A percentile compares a stretch with the other conserved stretches of the same genome.
phyloP scores from a whole-genome alignment of 2,113 vertebrate species.

The Sinocyclocheilus anshuiensis region DNA sequence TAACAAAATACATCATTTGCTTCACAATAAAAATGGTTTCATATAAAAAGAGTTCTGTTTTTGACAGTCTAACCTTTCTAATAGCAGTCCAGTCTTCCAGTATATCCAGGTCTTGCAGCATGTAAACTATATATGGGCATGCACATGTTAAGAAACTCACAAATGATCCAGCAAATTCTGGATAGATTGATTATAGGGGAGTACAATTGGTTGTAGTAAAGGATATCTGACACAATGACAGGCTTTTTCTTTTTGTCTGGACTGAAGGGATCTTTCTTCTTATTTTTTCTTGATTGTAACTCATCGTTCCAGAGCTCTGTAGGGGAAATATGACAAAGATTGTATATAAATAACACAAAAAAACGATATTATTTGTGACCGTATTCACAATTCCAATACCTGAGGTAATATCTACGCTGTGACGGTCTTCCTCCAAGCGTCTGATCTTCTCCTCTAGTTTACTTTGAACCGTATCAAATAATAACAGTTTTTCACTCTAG shows the following conservation, averaged over 20 bases:
- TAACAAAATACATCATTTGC: too few relatives aligned
- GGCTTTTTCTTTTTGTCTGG: slow-evolving; percentile 90
- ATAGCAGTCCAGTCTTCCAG: too few relatives aligned
- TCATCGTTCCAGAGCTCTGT: slow-evolving; percentile 89
- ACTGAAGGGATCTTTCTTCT: slow-evolving; percentile 88
- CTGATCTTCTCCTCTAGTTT: slow-evolving; percentile 90
- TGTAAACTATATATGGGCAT: too few relatives aligned
- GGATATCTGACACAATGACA: slow-evolving; percentile 91
- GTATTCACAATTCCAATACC: slow-evolving; percentile 65
- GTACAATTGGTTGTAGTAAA: slow-evolving; percentile 59
- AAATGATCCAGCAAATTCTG: too few relatives aligned
- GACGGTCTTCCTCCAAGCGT: slow-evolving; percentile 87
- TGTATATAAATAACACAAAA: neutral
- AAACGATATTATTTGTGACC: neutral
- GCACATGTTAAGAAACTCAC: too few relatives aligned
- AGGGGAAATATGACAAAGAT: too few relatives aligned
- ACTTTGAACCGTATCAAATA: slow-evolving; percentile 90
- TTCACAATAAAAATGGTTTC: too few relatives aligned
- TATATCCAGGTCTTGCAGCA: too few relatives aligned
- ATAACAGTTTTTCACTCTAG: slow-evolving; percentile 88
- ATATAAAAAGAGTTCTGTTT: too few relatives aligned
- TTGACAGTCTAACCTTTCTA: too few relatives aligned
- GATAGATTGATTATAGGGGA: too few relatives aligned
- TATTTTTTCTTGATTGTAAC: slow-evolving; percentile 84
- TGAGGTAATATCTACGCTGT: slow-evolving; percentile 91